Conservation (phyloP, 1,140 invertebrate genomes). For the Drosophila kepulauana region DNA sequence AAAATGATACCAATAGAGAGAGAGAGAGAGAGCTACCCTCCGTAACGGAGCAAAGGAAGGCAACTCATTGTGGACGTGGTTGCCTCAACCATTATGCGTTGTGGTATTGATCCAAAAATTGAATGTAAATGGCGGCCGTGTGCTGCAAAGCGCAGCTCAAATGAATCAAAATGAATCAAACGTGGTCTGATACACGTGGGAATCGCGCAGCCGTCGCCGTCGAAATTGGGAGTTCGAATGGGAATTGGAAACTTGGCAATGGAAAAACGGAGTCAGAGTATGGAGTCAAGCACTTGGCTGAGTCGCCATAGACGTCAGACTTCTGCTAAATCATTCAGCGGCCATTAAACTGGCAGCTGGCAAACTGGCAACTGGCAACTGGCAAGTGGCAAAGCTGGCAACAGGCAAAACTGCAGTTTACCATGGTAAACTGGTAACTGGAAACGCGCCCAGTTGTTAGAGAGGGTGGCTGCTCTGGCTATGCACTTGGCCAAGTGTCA, state of each 20-base stretch:
- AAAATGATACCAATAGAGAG: constrained; percentile 36
- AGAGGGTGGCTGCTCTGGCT: constrained; percentile 45
- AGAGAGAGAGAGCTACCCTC: neutral
- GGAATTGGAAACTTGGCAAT: constrained; percentile 43
- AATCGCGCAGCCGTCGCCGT: constrained; percentile 23
- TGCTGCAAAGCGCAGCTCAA: constrained; percentile 27
- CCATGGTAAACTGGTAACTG: constrained; percentile 37
- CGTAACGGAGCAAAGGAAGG: neutral
- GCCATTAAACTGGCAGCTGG: constrained; percentile 67
- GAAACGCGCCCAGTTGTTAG: constrained; percentile 1
- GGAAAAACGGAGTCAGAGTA: constrained; percentile 17
- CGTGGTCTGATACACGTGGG: constrained; percentile 54
- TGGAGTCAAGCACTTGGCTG: neutral
- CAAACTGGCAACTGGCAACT: constrained; percentile 51
- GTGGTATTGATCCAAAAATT: constrained; percentile 73
- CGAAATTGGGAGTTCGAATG: neutral
- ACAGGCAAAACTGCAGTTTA: neutral
- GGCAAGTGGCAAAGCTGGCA: constrained; percentile 30
- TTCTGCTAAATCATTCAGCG: constrained; percentile 78
- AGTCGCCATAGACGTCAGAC: constrained; percentile 15
- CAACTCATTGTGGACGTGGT: neutral
- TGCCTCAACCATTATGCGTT: constrained; percentile 6
- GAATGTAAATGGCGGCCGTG: constrained; percentile 53
- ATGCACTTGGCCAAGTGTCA: constrained; percentile 65
- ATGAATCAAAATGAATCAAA: constrained; percentile 47